Base-by-base conservation (phyloP, 2,113 vertebrate species). In the Caranx melampygus region DNA sequence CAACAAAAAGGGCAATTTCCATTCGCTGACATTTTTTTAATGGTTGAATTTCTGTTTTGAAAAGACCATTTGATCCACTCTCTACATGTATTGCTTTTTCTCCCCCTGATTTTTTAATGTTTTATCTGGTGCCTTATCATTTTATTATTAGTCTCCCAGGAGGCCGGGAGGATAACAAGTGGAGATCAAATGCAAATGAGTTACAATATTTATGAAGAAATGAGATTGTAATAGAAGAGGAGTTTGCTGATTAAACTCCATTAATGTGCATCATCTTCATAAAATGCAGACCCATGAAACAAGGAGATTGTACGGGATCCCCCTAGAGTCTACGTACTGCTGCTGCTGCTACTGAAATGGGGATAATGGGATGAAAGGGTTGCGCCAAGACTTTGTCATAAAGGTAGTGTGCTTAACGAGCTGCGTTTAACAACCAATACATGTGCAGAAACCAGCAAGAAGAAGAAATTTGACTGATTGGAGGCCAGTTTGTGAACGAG, bases 131-230 rank as follows among this genome's bases (percentile, higher is more conserved):
- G 10, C 47, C 57, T 37, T 49, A 26, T 59, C 55, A 35, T 78
- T 37, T 79, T 18, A 47, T 67, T 33, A 40, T 70, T 18, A 47
- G 21, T 63, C 51, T 74, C 34, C 14, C 52, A 73, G 60, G 20
- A 35, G 51, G 68, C 60, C 20, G 37, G 26, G 42, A 34, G 54
- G 69, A 58, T 18, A 57, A 10, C 33, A 13, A 71, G 14, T 18
- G 47, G 58, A 26, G 62, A 66, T 72, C 68, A 66, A 77, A 82
- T 77, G 57, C 54, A 54, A 77, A 77, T 37, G 20, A 51, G 34
- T 52, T 34, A 0, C 45, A 65, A 14, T 54, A 69, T 74, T 61
- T 66, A 60, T 35, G 35, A 26, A 66, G 52, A 45, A 45, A 82
- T 77, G 15, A 31, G 20, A 77, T 31, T n/a, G 11, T 71, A 66